phyloP scores from a whole-genome alignment of 1,140 invertebrate species.

The Lepidurus couesii region DNA sequence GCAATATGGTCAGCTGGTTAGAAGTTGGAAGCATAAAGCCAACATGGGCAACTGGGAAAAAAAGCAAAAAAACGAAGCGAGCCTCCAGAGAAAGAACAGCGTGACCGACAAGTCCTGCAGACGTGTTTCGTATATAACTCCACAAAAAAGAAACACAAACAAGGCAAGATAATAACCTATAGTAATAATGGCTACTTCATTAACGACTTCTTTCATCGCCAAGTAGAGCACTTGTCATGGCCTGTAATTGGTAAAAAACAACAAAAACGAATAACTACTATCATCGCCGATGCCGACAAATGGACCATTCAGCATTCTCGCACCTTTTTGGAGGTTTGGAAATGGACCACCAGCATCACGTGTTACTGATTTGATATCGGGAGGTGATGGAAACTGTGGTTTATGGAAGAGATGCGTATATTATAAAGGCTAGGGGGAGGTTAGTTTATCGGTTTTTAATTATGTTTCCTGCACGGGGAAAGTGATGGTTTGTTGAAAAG shows the following conservation, averaged over 20 bases:
- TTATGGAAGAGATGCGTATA: not conserved
- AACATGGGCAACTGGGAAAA: not conserved
- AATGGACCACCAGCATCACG: not conserved
- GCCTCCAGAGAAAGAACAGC: not conserved
- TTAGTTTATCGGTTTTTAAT: conserved; percentile 2
- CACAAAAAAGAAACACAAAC: too few species aligned
- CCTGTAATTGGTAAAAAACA: not conserved
- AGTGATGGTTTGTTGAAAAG: conserved; percentile 22
- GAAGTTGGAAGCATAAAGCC: not conserved
- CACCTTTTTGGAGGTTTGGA: too few species aligned
- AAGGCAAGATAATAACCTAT: not conserved
- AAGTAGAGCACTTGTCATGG: not conserved
- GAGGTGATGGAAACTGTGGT: not conserved
- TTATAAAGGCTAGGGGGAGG: not conserved
- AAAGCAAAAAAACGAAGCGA: not conserved
- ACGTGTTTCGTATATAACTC: not conserved
- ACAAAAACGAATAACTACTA: too few species aligned
- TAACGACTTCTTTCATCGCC: not conserved
- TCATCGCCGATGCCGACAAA: too few species aligned
- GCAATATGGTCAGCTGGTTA: not conserved
- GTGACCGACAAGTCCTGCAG: not conserved
- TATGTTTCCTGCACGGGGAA: not conserved
- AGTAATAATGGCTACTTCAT: not conserved
- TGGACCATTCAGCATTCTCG: too few species aligned
- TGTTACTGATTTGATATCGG: not conserved